A percentile compares a stretch with the other conserved stretches of the same genome.
These are phyloP conservation scores for Drosophila multiciliata DNA, from an alignment of 2,888 invertebrate species.

Conservation along the genomic window DNA sequence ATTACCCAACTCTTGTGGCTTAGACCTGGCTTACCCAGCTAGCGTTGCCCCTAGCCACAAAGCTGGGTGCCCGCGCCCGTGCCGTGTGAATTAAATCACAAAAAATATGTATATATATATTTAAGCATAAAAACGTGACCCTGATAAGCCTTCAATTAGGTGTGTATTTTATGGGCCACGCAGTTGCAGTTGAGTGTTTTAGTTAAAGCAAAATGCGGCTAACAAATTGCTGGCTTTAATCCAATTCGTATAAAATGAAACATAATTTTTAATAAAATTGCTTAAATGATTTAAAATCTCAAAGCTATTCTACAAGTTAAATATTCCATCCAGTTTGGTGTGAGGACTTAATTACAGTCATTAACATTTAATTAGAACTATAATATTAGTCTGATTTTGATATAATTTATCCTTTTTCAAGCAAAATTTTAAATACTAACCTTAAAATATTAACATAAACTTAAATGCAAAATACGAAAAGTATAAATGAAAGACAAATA, in stretches of 20 bases:
- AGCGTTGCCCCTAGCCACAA: slow-evolving; percentile 17
- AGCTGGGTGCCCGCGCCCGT: slow-evolving; percentile 1
- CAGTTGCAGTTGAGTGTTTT: background rate
- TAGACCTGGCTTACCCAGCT: slow-evolving; percentile 38
- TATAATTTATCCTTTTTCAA: background rate
- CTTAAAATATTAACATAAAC: background rate
- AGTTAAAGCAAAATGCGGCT: background rate
- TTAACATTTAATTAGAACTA: background rate
- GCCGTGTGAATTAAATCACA: background rate
- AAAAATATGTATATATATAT: slow-evolving; percentile 8
- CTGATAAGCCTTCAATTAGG: slow-evolving; percentile 51
- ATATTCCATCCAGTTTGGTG: background rate
- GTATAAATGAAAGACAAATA: background rate
- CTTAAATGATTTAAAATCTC: background rate
- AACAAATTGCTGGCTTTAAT: background rate
- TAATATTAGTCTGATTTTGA: slow-evolving; percentile 2
- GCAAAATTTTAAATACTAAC: background rate
- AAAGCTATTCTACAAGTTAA: background rate
- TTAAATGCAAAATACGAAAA: slow-evolving; percentile 4
- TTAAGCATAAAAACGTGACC: slow-evolving; percentile 29
- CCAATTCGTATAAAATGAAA: background rate
- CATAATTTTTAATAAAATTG: background rate
- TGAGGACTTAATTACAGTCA: background rate
- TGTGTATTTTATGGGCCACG: slow-evolving; percentile 31
- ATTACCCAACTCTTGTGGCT: slow-evolving; percentile 56